A percentile compares a stretch with the other conserved stretches of the same genome.
These are phyloP conservation scores for Vulpes ferrilata DNA, from an alignment of 2,113 vertebrate genomes.

Conservation along the genomic window DNA sequence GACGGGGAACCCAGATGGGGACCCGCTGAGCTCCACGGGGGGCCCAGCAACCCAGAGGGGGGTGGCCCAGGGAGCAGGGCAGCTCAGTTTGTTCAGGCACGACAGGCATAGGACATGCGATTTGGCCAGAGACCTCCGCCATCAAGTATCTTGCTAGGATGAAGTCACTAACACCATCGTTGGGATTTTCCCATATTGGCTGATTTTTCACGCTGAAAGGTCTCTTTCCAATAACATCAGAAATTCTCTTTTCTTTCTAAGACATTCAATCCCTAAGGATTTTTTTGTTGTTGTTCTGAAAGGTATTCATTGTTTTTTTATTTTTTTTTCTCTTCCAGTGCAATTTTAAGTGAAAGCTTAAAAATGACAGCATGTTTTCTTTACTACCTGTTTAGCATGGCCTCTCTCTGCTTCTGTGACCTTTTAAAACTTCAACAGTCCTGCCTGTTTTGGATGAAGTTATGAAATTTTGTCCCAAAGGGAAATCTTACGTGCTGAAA, in stretches of 20 bases:
- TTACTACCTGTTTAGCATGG: not conserved
- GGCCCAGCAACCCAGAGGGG: constrained; percentile 20
- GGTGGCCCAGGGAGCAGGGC: not conserved
- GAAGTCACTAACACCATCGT: not conserved
- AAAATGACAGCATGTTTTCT: not conserved
- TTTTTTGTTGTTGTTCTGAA: not conserved
- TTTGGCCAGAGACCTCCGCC: constrained; percentile 69
- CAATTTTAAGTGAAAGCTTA: not conserved
- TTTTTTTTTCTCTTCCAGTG: not conserved
- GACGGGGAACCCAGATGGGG: constrained; percentile 73
- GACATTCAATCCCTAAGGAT: not conserved
- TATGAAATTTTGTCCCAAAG: constrained; percentile 22
- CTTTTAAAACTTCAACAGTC: constrained; percentile 11
- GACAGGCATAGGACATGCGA: not conserved
- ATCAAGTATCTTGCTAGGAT: constrained; percentile 58
- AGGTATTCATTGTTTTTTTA: not conserved
- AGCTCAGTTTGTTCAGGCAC: constrained; percentile 75
- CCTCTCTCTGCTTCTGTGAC: not conserved
- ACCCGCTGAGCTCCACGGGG: constrained; percentile 65
- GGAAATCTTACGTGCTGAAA: constrained; percentile 29
- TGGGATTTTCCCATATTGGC: fast-evolving
- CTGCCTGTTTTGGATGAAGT: constrained; percentile 35
- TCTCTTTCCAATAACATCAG: not conserved
- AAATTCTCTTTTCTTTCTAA: not conserved
- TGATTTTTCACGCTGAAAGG: not conserved